Evolutionary conservation across 2,888 invertebrate genomes (phyloP), one percentile per base, ranked within the genome.

Genomic region (Chalcis sispes): DNA sequence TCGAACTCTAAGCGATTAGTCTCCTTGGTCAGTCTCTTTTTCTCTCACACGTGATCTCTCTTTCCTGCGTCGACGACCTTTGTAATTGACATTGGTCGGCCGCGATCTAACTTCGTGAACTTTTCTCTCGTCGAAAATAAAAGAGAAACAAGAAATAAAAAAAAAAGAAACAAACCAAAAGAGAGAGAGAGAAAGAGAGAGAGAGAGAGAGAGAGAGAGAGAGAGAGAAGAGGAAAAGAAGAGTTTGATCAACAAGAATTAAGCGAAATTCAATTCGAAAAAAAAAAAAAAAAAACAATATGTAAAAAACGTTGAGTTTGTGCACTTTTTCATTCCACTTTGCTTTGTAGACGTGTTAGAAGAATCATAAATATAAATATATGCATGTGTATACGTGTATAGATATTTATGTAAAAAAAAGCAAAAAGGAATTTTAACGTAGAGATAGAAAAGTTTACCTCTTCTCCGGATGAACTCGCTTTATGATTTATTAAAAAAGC

Each of bases 401-500:
- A n/a, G n/a, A n/a, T n/a, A n/a, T n/a, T n/a, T 27, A 58, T 5
- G 42, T 13, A 72, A 65, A 72, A 65, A n/a, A 72, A 59, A 72
- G 58, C 32, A n/a, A 56, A 50, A n/a, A 36, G 23, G 64, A 69
- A 58, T 48, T 69, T 56, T 27, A 27, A 29, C 27, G 67, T 52
- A 18, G 42, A 27, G 32, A 32, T 20, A 20, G 64, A 32, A n/a
- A 50, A 56, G 59, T 58, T 64, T 56, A 48, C 29, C 64, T 72
- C 58, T 48, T 58, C 42, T 50, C n/a, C 36, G 18, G 25, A 42
- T 27, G 42, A 15, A 15, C 64, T 36, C 61, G 48, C 64, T 58
- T 72, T 72, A 70, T 70, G 69, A 69, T 75, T 69, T 75, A 70
- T 75, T 69, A 75, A 75, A 74, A 62, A 70, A 67, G 62, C 73